Evolutionary conservation across 2,797 vertebrate species (phyloP).

Genomic region (Carduelis carduelis): DNA sequence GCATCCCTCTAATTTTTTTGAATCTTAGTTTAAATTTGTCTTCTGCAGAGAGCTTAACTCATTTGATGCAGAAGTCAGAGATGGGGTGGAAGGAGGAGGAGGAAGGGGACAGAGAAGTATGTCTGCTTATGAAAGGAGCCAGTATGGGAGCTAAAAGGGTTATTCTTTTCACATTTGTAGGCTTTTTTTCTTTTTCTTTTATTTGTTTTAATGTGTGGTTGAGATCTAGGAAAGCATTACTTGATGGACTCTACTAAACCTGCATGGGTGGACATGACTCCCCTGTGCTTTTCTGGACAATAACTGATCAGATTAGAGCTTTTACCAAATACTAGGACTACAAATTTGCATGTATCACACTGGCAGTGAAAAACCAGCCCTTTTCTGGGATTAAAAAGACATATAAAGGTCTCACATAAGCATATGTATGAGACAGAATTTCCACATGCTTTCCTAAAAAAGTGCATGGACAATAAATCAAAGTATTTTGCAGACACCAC

Average conservation of each 20-base stretch:
- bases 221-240: background rate
- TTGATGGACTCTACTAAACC: background rate
- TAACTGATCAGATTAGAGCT: background rate
- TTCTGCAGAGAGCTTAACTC: background rate
- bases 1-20: fast-evolving
- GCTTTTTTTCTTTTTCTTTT: background rate
- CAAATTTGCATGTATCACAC: fast-evolving
- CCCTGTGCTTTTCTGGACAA: background rate
- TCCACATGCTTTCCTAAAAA: background rate
- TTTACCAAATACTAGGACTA: background rate
- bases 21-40: background rate
- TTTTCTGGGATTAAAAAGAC: background rate
- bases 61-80: background rate
- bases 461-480: background rate
- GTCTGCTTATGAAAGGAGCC: background rate
- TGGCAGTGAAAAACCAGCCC: background rate
- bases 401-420: background rate
- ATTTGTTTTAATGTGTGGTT: background rate
- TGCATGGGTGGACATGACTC: background rate
- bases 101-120: background rate
- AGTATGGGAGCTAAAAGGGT: background rate
- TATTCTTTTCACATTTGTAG: background rate
- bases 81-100: background rate
- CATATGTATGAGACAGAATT: background rate
- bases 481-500: background rate